These are phyloP conservation scores for Notospermus geniculatus DNA, from an alignment of 1,140 invertebrate genomes.

Conservation along the genomic window DNA sequence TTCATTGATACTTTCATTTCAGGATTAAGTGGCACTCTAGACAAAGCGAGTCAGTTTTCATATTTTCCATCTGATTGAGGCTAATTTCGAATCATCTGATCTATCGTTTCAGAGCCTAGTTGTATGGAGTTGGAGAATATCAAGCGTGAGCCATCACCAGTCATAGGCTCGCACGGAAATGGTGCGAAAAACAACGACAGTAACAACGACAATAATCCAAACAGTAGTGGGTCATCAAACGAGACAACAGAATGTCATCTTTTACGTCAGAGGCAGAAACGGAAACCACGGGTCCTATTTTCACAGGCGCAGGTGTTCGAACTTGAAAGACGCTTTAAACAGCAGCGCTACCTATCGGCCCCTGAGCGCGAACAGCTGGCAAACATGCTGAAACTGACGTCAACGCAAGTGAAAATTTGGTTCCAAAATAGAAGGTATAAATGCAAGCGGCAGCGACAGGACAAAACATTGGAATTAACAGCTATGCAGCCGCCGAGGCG, in stretches of 20 bases:
- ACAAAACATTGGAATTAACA: constrained; percentile 48
- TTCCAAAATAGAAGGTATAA: constrained; percentile 84
- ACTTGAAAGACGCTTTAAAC: constrained; percentile 87
- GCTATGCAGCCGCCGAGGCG: constrained; percentile 72
- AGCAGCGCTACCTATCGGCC: constrained; percentile 91
- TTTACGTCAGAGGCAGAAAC: constrained; percentile 46
- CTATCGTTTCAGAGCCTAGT: neutral
- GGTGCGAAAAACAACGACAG: too few species aligned
- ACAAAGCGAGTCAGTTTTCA: too few species aligned
- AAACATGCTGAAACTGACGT: constrained; percentile 48
- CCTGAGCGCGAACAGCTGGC: constrained; percentile 94
- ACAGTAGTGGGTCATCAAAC: neutral
- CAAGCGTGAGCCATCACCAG: neutral
- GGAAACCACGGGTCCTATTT: constrained; percentile 52
- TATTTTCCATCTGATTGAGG: too few species aligned
- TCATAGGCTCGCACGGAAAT: neutral
- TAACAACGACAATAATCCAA: too few species aligned
- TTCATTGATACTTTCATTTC: too few species aligned
- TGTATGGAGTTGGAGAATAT: constrained; percentile 6
- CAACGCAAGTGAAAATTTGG: constrained; percentile 56
- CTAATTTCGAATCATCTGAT: too few species aligned
- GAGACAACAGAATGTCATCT: constrained; percentile 35
- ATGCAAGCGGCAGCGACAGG: constrained; percentile 68
- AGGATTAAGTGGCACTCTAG: too few species aligned
- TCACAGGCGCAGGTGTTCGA: constrained; percentile 62